Base-by-base conservation (phyloP, 2,113 vertebrate species). In the Alces alces region DNA sequence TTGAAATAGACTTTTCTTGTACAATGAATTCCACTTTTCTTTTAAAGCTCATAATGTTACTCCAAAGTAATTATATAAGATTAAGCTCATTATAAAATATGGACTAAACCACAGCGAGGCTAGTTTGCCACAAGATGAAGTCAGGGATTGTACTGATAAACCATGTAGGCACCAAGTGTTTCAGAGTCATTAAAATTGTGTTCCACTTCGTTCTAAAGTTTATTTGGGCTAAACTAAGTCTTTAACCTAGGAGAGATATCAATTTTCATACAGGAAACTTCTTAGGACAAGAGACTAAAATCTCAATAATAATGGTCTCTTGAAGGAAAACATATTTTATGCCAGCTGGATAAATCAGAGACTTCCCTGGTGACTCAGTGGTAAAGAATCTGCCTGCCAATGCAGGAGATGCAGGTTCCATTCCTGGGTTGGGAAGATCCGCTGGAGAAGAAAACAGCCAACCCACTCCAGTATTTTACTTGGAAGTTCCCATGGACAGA, bases 41-140 rank as follows among this genome's bases (percentile, higher is more conserved):
- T 95, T 54, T 64, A 73, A 92, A 93, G 92, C 96, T 97, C 93
- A 55, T 96, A 96, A 96, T 96, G 94, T 96, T 98, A 50, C 0
- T 96, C 14, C 92, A 96, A 96, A 97, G 89, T 96, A 76, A 97
- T 98, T 97, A 93, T 97, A 91, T 12, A 33, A 95, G 33, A 89
- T 86, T 94, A 89, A 86, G 70, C 78, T 97, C 64, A 78, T 96
- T 96, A 33, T 93, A 27, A 97, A 98, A 90, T 36, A 96, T 82
- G 80, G 91, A 96, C 94, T 76, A 89, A 93, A 89, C 78, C 85
- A 21, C 19, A 86, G 28, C 7, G 55, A 57, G 55, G 28, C 7
- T 8, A 58, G 25, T 86, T 83, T 73, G 45, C 36, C 57, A 13
- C 9, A 13, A 58, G 30, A 89, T 93, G 73, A 11, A 88, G 30